A percentile compares a stretch with the other conserved stretches of the same genome.
phyloP scores from a whole-genome alignment of 2,113 vertebrate genomes.

The Odontesthes bonariensis region DNA sequence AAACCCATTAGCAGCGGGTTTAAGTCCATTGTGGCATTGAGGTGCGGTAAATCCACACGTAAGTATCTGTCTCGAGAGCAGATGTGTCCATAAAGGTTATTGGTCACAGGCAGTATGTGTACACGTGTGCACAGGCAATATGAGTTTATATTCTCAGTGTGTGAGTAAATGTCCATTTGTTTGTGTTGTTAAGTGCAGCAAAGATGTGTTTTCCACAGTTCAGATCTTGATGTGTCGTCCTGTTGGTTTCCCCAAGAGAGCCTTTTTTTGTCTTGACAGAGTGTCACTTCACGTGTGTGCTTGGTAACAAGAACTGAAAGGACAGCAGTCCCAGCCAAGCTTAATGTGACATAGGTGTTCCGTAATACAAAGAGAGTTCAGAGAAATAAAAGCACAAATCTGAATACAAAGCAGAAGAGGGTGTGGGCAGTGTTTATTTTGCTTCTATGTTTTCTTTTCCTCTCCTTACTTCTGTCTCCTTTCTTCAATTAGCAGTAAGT shows the following conservation, averaged over 20 bases:
- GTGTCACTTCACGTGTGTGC: conserved; percentile 37
- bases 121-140: conserved; percentile 16
- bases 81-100: not conserved
- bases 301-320: conserved; percentile 44
- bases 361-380: conserved; percentile 25
- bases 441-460: conserved; percentile 2
- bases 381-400: conserved; percentile 39
- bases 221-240: conserved; percentile 12
- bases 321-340: conserved; percentile 16
- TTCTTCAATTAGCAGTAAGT: conserved; percentile 18
- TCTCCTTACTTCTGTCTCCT: conserved; percentile 3
- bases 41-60: conserved; percentile 17
- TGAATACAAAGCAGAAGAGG: conserved; percentile 28
- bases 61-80: conserved; percentile 18
- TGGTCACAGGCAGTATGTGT: conserved; percentile 30
- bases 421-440: conserved; percentile 46
- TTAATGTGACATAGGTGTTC: conserved; percentile 37
- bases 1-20: conserved; percentile 34
- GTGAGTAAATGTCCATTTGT: conserved; percentile 19
- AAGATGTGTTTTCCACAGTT: conserved; percentile 18
- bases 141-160: conserved; percentile 8
- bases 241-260: conserved; percentile 26
- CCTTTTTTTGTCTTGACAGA: conserved; percentile 10
- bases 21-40: conserved; percentile 28
- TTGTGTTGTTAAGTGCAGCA: conserved; percentile 20